Percentiles rank a stretch among this genome's conserved stretches.
These are phyloP conservation scores for Papilio glaucus DNA, from an alignment of 1,140 invertebrate species.

Conservation along the genomic window DNA sequence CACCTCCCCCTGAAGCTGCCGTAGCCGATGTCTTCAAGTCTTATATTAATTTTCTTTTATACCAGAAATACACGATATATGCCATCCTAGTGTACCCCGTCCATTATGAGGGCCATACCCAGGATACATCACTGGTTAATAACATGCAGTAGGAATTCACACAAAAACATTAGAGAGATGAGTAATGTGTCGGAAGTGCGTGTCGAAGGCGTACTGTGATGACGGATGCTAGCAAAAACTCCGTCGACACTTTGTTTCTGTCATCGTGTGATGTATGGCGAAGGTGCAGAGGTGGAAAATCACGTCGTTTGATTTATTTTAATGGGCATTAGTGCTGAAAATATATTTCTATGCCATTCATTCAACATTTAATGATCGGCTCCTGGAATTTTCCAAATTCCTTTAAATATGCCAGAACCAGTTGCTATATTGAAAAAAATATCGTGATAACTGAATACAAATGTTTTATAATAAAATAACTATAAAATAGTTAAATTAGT, in stretches of 20 bases:
- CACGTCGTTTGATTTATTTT: slow-evolving; percentile 62
- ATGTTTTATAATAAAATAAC: no score
- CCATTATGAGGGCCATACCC: no score
- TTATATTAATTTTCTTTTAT: no score
- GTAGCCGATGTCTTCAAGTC: no score
- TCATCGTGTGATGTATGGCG: slow-evolving; percentile 64
- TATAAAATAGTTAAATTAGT: no score
- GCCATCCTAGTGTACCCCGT: no score
- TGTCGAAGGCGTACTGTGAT: slow-evolving; percentile 61
- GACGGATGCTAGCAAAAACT: slow-evolving; percentile 71
- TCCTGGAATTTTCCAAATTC: background rate
- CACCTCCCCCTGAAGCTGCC: no score
- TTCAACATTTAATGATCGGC: background rate
- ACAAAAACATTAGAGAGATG: slow-evolving; percentile 37
- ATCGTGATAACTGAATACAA: no score
- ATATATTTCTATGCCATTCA: slow-evolving; percentile 14
- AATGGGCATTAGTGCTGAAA: slow-evolving; percentile 38
- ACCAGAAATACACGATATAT: no score
- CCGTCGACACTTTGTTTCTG: slow-evolving; percentile 53
- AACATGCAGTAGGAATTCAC: slow-evolving; percentile 51
- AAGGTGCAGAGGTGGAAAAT: slow-evolving; percentile 59
- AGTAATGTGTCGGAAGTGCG: slow-evolving; percentile 28
- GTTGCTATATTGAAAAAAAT: slow-evolving; percentile 8
- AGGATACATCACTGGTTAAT: slow-evolving; percentile 45
- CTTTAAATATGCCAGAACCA: background rate